A percentile compares a stretch with the other conserved stretches of the same genome.
Evolutionary conservation across 2,888 invertebrate species (phyloP).

Genomic region (Drosophila hamatofila): DNA sequence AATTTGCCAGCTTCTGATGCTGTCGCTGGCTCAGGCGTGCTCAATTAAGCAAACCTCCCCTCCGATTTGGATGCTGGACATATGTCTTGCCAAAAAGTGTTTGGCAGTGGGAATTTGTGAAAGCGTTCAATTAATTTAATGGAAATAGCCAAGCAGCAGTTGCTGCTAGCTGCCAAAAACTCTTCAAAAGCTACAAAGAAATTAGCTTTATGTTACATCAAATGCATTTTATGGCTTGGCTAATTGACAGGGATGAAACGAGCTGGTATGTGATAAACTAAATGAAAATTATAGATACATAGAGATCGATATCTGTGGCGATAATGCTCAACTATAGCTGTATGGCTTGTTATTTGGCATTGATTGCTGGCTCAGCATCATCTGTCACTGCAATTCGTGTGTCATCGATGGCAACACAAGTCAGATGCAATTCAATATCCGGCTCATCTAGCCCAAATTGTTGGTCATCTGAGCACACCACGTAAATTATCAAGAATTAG

Average conservation of each 20-base stretch:
- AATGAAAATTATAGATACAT: background rate
- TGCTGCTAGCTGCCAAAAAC: conserved; percentile 30
- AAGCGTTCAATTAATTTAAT: conserved; percentile 84
- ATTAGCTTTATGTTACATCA: conserved; percentile 46
- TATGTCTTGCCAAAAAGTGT: conserved; percentile 46
- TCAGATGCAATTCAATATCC: conserved; percentile 52
- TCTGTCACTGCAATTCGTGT: conserved; percentile 18
- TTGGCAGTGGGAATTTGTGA: conserved; percentile 70
- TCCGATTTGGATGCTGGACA: conserved; percentile 21
- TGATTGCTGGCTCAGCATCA: conserved; percentile 33
- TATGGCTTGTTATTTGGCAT: conserved; percentile 28
- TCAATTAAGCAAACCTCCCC: conserved; percentile 62
- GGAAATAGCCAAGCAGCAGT: conserved; percentile 64
- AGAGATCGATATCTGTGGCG: background rate
- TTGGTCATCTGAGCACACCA: conserved; percentile 49
- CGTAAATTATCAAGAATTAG: conserved; percentile 77
- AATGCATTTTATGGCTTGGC: conserved; percentile 22
- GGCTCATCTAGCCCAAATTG: conserved; percentile 67
- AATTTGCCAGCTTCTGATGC: conserved; percentile 64
- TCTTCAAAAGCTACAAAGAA: conserved; percentile 48
- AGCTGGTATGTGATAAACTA: background rate
- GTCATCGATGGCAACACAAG: conserved; percentile 27
- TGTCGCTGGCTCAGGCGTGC: conserved; percentile 36
- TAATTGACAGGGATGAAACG: conserved; percentile 24
- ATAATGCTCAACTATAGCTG: background rate